phyloP scores from a whole-genome alignment of 1,140 invertebrate genomes.

The Rhagoletis pomonella region DNA sequence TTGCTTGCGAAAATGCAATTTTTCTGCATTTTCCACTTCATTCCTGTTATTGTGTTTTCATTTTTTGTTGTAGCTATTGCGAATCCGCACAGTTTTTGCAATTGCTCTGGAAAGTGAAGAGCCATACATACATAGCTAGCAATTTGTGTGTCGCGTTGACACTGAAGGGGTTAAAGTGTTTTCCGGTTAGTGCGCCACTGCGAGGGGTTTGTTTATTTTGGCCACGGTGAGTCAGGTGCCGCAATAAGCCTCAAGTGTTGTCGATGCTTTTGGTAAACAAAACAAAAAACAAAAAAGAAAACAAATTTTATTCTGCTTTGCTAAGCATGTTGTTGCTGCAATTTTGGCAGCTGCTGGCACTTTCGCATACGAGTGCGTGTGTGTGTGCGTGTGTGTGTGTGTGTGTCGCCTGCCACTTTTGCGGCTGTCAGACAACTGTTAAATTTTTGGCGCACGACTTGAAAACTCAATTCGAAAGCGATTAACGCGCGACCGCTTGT shows the following conservation, averaged over 20 bases:
- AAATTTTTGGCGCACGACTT: constrained; percentile 47
- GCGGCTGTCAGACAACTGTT: constrained; percentile 23
- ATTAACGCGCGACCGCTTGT: constrained; percentile 15
- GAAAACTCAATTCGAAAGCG: constrained; percentile 41
- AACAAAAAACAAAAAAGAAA: too few relatives aligned
- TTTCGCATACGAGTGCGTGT: too few relatives aligned
- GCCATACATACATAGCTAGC: background rate
- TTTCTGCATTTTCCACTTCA: constrained; percentile 53
- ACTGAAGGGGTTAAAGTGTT: constrained; percentile 56
- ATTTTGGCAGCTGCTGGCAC: constrained; percentile 23
- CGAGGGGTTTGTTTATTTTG: constrained; percentile 33
- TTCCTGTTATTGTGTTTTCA: background rate
- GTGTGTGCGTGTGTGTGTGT: background rate
- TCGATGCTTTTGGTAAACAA: background rate
- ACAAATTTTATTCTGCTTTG: background rate
- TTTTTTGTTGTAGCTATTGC: constrained; percentile 13
- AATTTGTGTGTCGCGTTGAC: constrained; percentile 37
- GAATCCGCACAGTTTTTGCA: constrained; percentile 2
- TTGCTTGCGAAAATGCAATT: constrained; percentile 55
- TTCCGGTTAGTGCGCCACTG: constrained; percentile 23
- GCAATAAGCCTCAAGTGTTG: background rate
- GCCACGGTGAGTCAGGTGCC: constrained; percentile 43
- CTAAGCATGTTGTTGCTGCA: background rate
- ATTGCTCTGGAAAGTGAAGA: background rate
- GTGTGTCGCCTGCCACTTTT: constrained; percentile 42